Evolutionary conservation across 2,113 vertebrate genomes (phyloP).

Genomic region (Mastomys coucha): DNA sequence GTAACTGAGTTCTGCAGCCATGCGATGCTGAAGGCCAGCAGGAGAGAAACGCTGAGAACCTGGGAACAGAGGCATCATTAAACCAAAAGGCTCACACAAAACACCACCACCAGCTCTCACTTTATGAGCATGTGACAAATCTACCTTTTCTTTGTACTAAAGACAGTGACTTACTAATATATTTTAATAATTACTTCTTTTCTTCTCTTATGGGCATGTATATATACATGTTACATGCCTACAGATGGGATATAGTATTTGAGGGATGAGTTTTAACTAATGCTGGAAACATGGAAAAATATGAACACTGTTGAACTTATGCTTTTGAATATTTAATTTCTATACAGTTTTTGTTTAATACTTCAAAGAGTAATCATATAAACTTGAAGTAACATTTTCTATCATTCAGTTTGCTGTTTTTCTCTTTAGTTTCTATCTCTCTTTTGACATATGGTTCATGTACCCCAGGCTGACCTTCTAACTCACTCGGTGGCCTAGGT

Average conservation of each 20-base stretch:
- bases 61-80: slow-evolving; percentile 69
- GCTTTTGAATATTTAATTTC: slow-evolving; percentile 52
- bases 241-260: slow-evolving; percentile 5
- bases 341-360: slow-evolving; percentile 11
- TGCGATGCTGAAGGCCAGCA: slow-evolving; percentile 92
- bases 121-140: not conserved
- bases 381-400: slow-evolving; percentile 42
- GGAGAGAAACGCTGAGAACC: slow-evolving; percentile 93
- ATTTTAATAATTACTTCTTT: slow-evolving; percentile 12
- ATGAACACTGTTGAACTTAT: not conserved
- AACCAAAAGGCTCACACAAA: slow-evolving; percentile 15
- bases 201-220: not conserved
- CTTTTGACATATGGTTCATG: not conserved
- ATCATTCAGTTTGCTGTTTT: not conserved
- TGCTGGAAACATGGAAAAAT: slow-evolving; percentile 33
- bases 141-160: slow-evolving; percentile 17
- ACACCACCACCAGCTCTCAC: not conserved
- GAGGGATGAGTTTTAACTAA: slow-evolving; percentile 8
- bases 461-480: not conserved
- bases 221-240: not conserved
- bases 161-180: slow-evolving; percentile 10
- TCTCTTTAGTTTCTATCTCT: not conserved
- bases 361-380: slow-evolving; percentile 49
- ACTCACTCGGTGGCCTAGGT: too few species aligned
- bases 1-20: slow-evolving; percentile 94